Percentiles rank a stretch among this genome's conserved stretches.
phyloP scores from a whole-genome alignment of 2,113 vertebrate species.

The Gallinago jamesoni region DNA sequence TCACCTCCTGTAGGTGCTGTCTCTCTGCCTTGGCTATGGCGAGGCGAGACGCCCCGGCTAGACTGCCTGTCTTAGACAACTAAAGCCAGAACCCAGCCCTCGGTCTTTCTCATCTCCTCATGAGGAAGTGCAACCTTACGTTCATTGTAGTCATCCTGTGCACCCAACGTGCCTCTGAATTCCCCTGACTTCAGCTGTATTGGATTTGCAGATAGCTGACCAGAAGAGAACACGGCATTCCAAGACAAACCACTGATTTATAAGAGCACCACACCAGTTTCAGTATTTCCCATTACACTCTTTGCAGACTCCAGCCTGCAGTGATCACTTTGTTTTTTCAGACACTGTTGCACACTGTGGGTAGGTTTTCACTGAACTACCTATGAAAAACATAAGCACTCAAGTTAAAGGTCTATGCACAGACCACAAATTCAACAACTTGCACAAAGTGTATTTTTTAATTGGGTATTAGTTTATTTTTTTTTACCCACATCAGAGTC shows the following conservation, averaged over 20 bases:
- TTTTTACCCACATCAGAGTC: background rate
- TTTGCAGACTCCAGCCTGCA: background rate
- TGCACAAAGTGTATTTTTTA: background rate
- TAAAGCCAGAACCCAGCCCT: background rate
- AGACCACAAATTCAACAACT: background rate
- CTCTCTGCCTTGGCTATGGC: background rate
- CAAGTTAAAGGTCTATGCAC: background rate
- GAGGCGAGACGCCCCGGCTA: background rate
- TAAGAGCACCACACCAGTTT: background rate
- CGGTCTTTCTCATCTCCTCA: background rate
- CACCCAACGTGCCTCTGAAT: background rate
- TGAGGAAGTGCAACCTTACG: background rate
- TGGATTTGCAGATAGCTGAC: background rate
- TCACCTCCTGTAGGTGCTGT: background rate
- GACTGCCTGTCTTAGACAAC: background rate
- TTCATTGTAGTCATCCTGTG: background rate
- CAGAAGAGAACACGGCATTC: background rate
- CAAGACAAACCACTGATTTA: background rate
- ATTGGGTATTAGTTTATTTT: background rate
- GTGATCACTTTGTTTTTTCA: background rate
- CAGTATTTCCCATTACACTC: background rate
- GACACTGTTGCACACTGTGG: background rate
- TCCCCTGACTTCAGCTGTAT: background rate
- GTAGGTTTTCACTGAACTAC: background rate
- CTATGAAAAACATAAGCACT: background rate